phyloP scores from a whole-genome alignment of 2,888 invertebrate species.

The Drepanosiphum platanoidis region DNA sequence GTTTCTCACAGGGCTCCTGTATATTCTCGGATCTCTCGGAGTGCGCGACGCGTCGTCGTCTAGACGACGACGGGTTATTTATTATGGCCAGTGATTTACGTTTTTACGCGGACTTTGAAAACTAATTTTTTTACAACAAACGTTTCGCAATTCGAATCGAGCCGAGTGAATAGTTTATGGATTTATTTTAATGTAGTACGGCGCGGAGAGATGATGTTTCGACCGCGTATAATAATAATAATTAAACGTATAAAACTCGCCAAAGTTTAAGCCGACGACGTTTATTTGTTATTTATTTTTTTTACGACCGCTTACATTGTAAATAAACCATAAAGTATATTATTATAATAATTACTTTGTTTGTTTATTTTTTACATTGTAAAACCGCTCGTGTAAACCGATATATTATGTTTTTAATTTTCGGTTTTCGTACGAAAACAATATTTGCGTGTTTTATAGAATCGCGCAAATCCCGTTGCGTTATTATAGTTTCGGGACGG shows the following conservation, averaged over 20 bases:
- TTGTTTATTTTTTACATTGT: too few relatives aligned
- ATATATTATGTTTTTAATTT: too few relatives aligned
- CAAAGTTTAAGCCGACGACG: neutral
- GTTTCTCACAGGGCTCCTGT: too few relatives aligned
- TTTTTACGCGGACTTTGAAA: neutral
- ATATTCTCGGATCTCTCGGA: too few relatives aligned
- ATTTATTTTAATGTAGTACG: neutral
- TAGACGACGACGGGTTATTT: neutral
- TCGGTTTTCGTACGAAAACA: too few relatives aligned
- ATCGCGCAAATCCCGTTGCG: too few relatives aligned
- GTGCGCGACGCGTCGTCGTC: too few relatives aligned
- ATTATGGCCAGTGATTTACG: neutral
- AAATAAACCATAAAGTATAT: too few relatives aligned
- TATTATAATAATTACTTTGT: too few relatives aligned
- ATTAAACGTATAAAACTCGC: neutral
- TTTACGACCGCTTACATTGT: neutral
- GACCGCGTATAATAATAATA: conserved; percentile 1
- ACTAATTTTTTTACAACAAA: neutral
- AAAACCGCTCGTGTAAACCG: neutral
- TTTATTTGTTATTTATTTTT: neutral
- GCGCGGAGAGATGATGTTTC: too few relatives aligned
- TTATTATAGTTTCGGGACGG: too few relatives aligned
- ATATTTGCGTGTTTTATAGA: too few relatives aligned
- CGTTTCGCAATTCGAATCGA: neutral
- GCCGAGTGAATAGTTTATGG: neutral